phyloP scores from a whole-genome alignment of 2,797 vertebrate species.

The Gadopsis marmoratus region DNA sequence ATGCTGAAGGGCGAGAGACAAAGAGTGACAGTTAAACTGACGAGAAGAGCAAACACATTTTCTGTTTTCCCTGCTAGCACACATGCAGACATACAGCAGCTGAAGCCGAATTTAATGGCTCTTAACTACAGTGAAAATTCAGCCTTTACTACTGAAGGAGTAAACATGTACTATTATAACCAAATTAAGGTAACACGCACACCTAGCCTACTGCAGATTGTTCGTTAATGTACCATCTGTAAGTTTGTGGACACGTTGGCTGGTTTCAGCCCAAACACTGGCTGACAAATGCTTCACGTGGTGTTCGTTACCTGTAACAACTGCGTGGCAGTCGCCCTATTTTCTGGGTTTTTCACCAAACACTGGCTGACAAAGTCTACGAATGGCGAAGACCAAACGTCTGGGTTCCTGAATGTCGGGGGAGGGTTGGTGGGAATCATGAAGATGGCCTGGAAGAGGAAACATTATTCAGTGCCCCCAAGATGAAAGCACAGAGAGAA shows the following conservation, averaged over 20 bases:
- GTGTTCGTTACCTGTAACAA: constrained; percentile 85
- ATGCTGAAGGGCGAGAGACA: constrained; percentile 80
- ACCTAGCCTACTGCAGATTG: background rate
- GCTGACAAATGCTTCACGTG: background rate
- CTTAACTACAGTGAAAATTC: background rate
- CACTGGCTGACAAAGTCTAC: constrained; percentile 93
- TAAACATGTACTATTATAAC: background rate
- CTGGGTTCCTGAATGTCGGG: constrained; percentile 91
- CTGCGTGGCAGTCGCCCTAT: constrained; percentile 92
- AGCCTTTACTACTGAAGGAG: background rate
- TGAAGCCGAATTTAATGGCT: background rate
- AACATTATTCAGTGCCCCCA: background rate
- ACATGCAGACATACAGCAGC: background rate
- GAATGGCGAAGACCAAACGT: constrained; percentile 89
- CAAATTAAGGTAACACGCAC: too few relatives aligned
- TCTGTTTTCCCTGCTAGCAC: background rate
- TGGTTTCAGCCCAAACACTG: background rate
- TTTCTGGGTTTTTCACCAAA: constrained; percentile 94
- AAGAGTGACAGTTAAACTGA: background rate
- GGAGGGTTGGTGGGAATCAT: constrained; percentile 98
- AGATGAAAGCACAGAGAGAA: background rate
- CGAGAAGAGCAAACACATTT: background rate
- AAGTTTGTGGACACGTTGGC: background rate
- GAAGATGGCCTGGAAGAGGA: constrained; percentile 92
- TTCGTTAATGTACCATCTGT: background rate